These are phyloP conservation scores for Pristionchus entomophagus DNA, from an alignment of 2,888 invertebrate species.

Conservation along the genomic window DNA sequence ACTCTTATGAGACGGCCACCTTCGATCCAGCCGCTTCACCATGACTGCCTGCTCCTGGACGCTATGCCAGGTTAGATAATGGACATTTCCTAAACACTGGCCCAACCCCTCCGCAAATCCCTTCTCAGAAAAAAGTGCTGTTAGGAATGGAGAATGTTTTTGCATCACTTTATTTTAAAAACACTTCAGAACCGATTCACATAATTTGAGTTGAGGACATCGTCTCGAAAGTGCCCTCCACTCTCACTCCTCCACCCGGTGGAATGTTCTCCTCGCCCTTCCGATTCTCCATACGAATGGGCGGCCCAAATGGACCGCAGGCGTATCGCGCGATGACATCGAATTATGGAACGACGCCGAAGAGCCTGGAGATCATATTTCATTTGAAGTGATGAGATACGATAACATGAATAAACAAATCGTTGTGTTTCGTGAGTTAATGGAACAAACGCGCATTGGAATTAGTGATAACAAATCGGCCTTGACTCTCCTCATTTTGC, in stretches of 20 bases:
- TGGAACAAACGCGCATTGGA: no score
- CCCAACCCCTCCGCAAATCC: no score
- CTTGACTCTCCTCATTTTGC: no score
- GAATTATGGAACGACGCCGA: background rate
- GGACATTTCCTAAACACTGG: background rate
- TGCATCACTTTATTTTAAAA: background rate
- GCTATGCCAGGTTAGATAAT: background rate
- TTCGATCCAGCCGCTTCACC: background rate
- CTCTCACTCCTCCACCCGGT: background rate
- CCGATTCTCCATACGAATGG: background rate
- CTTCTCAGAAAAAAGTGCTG: no score
- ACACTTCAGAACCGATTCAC: background rate
- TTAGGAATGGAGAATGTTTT: no score
- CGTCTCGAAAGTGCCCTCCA: background rate
- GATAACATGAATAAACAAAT: no score
- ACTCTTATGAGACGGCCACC: background rate
- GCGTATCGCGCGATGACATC: background rate
- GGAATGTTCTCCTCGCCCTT: background rate
- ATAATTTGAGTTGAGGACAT: background rate
- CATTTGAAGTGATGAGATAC: background rate
- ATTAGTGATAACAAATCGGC: no score
- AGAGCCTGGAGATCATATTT: background rate
- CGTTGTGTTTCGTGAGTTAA: no score
- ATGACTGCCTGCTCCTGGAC: background rate
- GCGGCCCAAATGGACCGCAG: background rate